Evolutionary conservation across 2,888 invertebrate genomes (phyloP), one percentile per base, ranked within the genome.

Genomic region (Elmis aenea): DNA sequence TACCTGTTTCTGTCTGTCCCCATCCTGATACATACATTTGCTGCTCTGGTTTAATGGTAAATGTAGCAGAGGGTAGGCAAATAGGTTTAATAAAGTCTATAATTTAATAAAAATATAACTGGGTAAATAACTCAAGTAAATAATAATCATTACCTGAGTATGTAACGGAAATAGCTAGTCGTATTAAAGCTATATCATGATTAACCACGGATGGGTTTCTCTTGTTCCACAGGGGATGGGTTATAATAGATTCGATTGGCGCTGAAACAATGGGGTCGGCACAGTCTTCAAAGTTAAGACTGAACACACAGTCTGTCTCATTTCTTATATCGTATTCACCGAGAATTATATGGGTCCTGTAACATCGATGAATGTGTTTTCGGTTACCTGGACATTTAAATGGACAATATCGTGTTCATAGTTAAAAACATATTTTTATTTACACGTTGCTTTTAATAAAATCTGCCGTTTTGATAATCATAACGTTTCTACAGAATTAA

Each of bases 171-270:
- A 37, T 30, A 9, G 37, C 43, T 26, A 71, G 40, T 27, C 68
- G 59, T 5, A 72, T 39, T 16, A 72, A 42, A 0, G 69, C 72
- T 3, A 73, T 68, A 38, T 73, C 72, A 37, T 64, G 45, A 25
- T 48, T 24, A 13, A 38, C 16, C 5, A 14, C 13, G 2, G 18
- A 33, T n/a, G 18, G 13, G 1, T 18, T 20, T 21, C n/a, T 31
- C 10, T 8, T 38, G 52, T 41, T 40, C 50, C 69, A 70, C 1
- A 59, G 54, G 0, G 61, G 58, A 38, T 72, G 69, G 0, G 65
- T 42, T 12, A 62, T 66, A 18, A 49, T 49, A 15, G 52, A 52
- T 38, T 71, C 68, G 2, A 72, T 67, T 1, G 59, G 52, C 8
- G 69, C 53, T 10, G 56, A 51, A 3, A 59, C 28, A 0, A 59